phyloP scores from a whole-genome alignment of 2,113 vertebrate species.

The Cyanoramphus novaezelandiae region DNA sequence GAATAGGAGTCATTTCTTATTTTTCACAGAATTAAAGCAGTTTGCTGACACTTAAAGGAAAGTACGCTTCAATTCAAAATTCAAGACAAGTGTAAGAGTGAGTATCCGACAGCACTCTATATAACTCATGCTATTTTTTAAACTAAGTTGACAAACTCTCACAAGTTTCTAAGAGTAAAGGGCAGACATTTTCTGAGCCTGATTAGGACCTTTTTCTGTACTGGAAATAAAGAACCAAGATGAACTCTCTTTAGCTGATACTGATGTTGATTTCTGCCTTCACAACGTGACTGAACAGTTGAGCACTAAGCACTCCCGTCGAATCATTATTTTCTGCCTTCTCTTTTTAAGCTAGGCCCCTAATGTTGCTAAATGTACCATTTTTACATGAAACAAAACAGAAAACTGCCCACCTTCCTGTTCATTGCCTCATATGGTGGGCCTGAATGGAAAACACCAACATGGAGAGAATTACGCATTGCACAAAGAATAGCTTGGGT shows the following conservation, averaged over 20 bases:
- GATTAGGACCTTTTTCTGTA: not conserved
- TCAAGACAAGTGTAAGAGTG: not conserved
- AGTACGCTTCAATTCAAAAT: not conserved
- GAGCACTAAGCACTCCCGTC: not conserved
- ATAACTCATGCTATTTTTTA: not conserved
- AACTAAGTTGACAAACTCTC: not conserved
- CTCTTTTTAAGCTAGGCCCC: not conserved
- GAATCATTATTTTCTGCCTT: conserved; percentile 8
- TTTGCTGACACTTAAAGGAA: not conserved
- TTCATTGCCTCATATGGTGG: not conserved
- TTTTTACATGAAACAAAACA: conserved; percentile 32
- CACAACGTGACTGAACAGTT: not conserved
- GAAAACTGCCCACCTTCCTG: not conserved
- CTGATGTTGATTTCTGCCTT: conserved; percentile 23
- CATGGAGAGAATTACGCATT: not conserved
- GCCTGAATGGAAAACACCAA: conserved; percentile 35
- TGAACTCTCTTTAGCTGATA: not conserved
- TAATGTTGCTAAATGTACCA: not conserved
- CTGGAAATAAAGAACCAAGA: conserved; percentile 18
- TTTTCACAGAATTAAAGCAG: not conserved
- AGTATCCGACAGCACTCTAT: not conserved
- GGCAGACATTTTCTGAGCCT: not conserved
- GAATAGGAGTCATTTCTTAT: not conserved
- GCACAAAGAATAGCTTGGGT: not conserved
- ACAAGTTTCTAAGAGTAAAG: not conserved